Evolutionary conservation across 30 jellyfish, hydroid and myxozoan species (phyloP), one percentile per base, ranked within the genome.

Genomic region (Hydractinia echinata): DNA sequence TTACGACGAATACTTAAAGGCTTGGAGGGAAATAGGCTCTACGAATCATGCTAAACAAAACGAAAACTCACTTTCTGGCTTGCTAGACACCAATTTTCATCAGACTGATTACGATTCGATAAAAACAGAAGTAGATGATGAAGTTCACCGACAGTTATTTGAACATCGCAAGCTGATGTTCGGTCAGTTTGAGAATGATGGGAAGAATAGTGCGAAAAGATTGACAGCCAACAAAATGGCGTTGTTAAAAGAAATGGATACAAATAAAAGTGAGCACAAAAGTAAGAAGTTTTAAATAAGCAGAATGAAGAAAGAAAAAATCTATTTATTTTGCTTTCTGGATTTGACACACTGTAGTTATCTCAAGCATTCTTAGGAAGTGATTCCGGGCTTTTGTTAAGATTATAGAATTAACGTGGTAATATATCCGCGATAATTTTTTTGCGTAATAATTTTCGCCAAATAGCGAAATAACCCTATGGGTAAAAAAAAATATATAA

Each of bases 111-210:
- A 64, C 4, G 74, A 51, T 7, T 64, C 39, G 39, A 44, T 64
- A 13, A 64, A 64, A 13, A 64, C 19, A 7, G 74, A 64, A 8
- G 51, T 64, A 44, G 74, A 64, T 51, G 39, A 6, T 44, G 74
- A 64, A 50, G 61, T 71, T 71, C 51, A 20, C 81, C 81, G 61
- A 71, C 81, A 71, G n/a, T 50, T 71, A 20, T 71, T 60, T 30
- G 81, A 71, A 20, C 81, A 71, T 15, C 81, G 81, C 13, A 71
- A n/a, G 61, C n/a, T 71, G 61, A 71, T 50, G 61, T 20, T 20
- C 81, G 81, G 81, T 71, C 55, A 50, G n/a, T 71, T 71, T 15
- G 51, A 71, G 66, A 50, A 13, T 7, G 81, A 71, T 71, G 53
- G 13, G 5, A 50, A 20, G 18, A 71, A 52, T 19, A 9, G 53